Evolutionary conservation across 2,888 invertebrate genomes (phyloP), one percentile per base, ranked within the genome.

Genomic region (Polydrusus cervinus): DNA sequence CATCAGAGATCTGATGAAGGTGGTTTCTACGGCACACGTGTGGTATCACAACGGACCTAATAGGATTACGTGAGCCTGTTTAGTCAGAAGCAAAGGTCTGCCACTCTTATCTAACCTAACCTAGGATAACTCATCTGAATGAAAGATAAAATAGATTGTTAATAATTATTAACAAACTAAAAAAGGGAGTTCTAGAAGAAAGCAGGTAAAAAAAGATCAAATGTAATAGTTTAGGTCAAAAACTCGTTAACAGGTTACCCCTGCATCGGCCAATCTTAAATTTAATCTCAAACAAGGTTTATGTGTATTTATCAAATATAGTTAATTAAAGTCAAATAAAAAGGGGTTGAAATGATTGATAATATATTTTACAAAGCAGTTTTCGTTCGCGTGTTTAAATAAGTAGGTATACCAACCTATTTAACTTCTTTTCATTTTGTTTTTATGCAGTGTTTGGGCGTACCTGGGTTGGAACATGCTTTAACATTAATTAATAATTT

Each of bases 361-460:
- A 49, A 18, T 49, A 65, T 49, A 49, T 45, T 47, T n/a, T 30
- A 25, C 25, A 45, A 6, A 11, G 51, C 20, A 51, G 0, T 13
- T 16, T 34, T 2, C 6, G 43, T 3, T 65, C 51, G 65, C 65
- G 65, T 65, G 65, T 18, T n/a, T 18, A 40, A 34, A 55, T 18
- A 18, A 16, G 25, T 14, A 30, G 25, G 53, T 25, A 30, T 53
- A 53, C 30, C 53, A 30, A 51, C 20, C 20, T 13, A 43, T 1
- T 20, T 45, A 43, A 25, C 16, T 64, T 30, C 30, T 47, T 64
- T 47, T 65, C 25, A 49, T 38, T 34, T 51, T 51, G 38, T 51
- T 65, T 65, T 65, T 51, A 65, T 51, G 65, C 65, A 34, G 49
- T 30, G 34, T 30, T 65, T 49, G 30, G 34, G 57, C 57, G 34